phyloP scores from a whole-genome alignment of 1,140 invertebrate genomes.

The Orchestia grillus region DNA sequence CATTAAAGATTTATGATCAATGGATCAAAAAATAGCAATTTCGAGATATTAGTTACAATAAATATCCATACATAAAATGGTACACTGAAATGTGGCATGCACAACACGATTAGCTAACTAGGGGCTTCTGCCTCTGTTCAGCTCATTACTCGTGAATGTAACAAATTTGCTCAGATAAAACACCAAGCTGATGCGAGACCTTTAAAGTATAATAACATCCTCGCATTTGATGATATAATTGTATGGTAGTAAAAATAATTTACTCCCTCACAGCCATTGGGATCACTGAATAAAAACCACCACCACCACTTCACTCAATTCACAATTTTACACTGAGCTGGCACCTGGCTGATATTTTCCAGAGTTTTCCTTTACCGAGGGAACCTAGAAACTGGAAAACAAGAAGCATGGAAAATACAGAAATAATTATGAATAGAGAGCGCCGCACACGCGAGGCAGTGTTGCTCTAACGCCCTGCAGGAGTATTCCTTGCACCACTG shows the following conservation, averaged over 20 bases:
- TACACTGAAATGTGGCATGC: neutral
- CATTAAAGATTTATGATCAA: neutral
- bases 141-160: neutral
- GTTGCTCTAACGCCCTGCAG: neutral
- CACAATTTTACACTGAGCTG: neutral
- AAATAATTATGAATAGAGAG: neutral
- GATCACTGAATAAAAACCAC: slow-evolving; percentile 4
- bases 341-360: neutral
- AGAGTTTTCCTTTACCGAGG: neutral
- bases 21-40: neutral
- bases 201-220: too few relatives aligned
- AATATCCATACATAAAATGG: neutral
- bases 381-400: neutral
- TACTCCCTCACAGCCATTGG: neutral
- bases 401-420: neutral
- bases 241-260: too few relatives aligned
- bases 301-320: neutral
- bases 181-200: too few relatives aligned
- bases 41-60: neutral
- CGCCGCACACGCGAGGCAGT: neutral
- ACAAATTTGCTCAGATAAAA: neutral
- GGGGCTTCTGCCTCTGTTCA: neutral
- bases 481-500: neutral
- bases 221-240: too few relatives aligned
- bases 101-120: neutral